Conservation (phyloP, 2,113 vertebrate species). For the Mus musculus region DNA sequence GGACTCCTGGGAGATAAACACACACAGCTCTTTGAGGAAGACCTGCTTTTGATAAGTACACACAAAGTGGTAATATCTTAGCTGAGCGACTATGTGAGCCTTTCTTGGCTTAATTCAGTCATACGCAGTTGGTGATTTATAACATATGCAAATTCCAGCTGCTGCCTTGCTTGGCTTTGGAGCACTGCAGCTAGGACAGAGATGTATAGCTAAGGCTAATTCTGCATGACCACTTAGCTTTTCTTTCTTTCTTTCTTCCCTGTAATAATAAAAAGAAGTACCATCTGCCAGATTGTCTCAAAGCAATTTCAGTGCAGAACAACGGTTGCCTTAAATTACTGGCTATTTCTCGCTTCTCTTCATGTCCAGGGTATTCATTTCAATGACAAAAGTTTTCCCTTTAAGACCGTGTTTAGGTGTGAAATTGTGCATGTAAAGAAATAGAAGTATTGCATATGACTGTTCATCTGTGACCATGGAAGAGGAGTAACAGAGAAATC, state of each 20-base stretch:
- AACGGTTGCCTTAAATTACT: not conserved
- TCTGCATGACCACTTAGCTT: conserved; percentile 24
- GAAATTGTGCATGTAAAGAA: conserved; percentile 33
- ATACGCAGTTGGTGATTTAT: not conserved
- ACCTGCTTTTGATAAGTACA: not conserved
- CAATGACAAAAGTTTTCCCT: not conserved
- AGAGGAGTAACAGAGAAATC: not conserved
- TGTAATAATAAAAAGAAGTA: conserved; percentile 48
- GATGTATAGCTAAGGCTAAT: conserved; percentile 6
- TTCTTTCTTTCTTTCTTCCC: conserved; percentile 27
- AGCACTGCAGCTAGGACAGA: not conserved
- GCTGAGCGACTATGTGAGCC: not conserved
- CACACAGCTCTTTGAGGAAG: rapidly evolving
- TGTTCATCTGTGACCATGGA: not conserved
- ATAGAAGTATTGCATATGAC: not conserved
- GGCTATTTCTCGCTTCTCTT: not conserved
- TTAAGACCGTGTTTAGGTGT: not conserved
- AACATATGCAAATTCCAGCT: not conserved
- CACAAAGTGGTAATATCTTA: not conserved
- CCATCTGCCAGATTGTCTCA: conserved; percentile 66
- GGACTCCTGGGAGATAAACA: not conserved
- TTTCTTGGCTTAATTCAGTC: not conserved
- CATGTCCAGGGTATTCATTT: not conserved
- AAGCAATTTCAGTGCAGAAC: not conserved
- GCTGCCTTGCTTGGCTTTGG: not conserved